Base-by-base conservation (phyloP, 2,888 invertebrate genomes). In the Bellardia pandia region DNA sequence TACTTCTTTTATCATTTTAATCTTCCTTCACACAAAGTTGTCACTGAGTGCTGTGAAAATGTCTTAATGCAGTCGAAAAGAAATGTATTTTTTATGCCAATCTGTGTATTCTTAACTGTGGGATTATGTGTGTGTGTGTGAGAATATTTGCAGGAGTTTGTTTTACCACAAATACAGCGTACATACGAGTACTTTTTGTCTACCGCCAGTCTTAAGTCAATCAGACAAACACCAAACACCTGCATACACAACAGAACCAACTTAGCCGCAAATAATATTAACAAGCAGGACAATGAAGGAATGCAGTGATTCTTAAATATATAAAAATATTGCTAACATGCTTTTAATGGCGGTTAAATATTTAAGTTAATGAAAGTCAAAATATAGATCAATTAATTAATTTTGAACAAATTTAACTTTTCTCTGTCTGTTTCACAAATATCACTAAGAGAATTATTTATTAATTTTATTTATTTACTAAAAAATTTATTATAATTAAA, bases 61-160 rank as follows among this genome's bases (percentile, higher is more conserved):
- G 58, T 68, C 74, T 75, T 68, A 74, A 66, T 81, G 58, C 81
- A 75, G 80, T 8, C 56, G 16, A 33, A 14, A 62, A 62, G 6
- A 37, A 45, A 66, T 23, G 45, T 66, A 71, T 53, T 79, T 33
- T 51, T 30, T 6, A 9, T 33, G n/a, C 45, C 14, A 7, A 16
- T 13, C n/a, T 33, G 4, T 51, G 14, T 13, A 16, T 42, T 13
- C 13, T 23, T 30, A 14, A 56, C 23, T 56, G 23, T 6, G 23
- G 13, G 33, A 14, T 33, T 40, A 11, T 64, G 11, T 13, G 8
- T 64, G 40, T 64, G 11, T 13, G 8, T 64, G 40, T 42, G 16
- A 42, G 4, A 64, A 11, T 16, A 11, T 64, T n/a, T 40, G 16
- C 11, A 40, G n/a, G 5, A 16, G 16, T 64, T 42, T 64, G 64